phyloP scores from a whole-genome alignment of 2,113 vertebrate species.

The Cephalopholis sonnerati region DNA sequence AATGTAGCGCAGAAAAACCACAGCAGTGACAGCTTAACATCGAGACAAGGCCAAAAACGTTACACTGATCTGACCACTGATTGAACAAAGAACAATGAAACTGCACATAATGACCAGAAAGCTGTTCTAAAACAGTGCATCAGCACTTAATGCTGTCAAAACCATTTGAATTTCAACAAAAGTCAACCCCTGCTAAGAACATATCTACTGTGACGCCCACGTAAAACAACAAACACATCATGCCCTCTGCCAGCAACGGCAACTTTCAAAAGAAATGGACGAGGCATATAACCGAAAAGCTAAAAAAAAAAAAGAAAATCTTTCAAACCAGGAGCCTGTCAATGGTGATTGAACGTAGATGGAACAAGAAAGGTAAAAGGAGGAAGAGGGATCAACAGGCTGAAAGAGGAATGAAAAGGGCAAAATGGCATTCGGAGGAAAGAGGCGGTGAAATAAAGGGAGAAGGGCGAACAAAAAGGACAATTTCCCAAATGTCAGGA shows the following conservation, averaged over 20 bases:
- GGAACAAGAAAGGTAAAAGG: slow-evolving; percentile 19
- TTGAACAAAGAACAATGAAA: background rate
- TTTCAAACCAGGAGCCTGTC: slow-evolving; percentile 7
- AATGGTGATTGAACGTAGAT: background rate
- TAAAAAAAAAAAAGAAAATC: background rate
- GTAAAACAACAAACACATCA: background rate
- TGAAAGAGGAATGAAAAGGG: slow-evolving; percentile 52
- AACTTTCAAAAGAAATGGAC: background rate
- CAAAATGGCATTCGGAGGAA: slow-evolving; percentile 68
- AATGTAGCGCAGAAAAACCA: background rate
- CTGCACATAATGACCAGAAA: background rate
- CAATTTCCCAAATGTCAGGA: slow-evolving; percentile 74
- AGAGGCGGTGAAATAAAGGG: slow-evolving; percentile 52
- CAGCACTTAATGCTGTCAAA: background rate
- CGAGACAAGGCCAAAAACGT: background rate
- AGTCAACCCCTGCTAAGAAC: background rate
- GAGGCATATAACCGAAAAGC: slow-evolving; percentile 22
- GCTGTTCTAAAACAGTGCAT: background rate
- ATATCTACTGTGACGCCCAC: background rate
- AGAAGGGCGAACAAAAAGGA: slow-evolving; percentile 59
- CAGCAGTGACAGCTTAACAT: background rate
- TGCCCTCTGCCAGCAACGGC: too few relatives aligned
- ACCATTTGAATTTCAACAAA: background rate
- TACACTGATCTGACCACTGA: background rate
- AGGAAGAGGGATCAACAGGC: slow-evolving; percentile 30